Base-by-base conservation (phyloP, 2,888 invertebrate genomes). In the Lepetodrilus schrolli region DNA sequence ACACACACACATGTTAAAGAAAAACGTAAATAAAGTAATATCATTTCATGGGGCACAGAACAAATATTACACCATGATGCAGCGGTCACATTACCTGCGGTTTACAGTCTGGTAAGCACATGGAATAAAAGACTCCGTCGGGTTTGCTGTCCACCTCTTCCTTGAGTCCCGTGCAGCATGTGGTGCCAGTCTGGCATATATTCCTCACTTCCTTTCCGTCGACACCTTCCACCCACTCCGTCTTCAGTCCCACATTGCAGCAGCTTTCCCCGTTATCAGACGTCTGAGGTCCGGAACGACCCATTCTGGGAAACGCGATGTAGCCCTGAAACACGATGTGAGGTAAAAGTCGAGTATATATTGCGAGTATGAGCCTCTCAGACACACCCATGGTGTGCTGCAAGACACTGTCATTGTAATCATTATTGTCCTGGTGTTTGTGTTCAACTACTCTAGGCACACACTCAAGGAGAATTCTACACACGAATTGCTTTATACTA, bases 241-340 rank as follows among this genome's bases (percentile, higher is more conserved):
- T 72, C 65, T 79, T 79, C 21, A 79, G 74, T 17, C 78, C 78
- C 21, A 75, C 36, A 2, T 70, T 65, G 70, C 78, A 79, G 65
- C 77, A 77, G 13, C 26, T 13, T 49, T 26, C 66, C 38, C 70
- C 71, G 13, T 43, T 47, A 17, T 70, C 26, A 4, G 66, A 58
- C 21, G 47, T 70, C n/a, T 75, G 50, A 37, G 66, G 70, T 2
- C 68, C 48, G 5, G 76, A 73, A 13, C 78, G 73, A 1, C 78
- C 78, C 75, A 78, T 71, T 23, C 78, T 30, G 0, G 78, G 78
- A 47, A 78, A 76, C 2, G 78, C 78, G 10, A 78, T 66, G 38
- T 78, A 78, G 8, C 78, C 78, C 58, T 75, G 69, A 13, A n/a
- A 48, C 17, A n/a, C n/a, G n/a, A n/a, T n/a, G n/a, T 4, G 1